These are phyloP conservation scores for Sipunculus nudus DNA, from an alignment of 2,888 invertebrate genomes.

Conservation along the genomic window DNA sequence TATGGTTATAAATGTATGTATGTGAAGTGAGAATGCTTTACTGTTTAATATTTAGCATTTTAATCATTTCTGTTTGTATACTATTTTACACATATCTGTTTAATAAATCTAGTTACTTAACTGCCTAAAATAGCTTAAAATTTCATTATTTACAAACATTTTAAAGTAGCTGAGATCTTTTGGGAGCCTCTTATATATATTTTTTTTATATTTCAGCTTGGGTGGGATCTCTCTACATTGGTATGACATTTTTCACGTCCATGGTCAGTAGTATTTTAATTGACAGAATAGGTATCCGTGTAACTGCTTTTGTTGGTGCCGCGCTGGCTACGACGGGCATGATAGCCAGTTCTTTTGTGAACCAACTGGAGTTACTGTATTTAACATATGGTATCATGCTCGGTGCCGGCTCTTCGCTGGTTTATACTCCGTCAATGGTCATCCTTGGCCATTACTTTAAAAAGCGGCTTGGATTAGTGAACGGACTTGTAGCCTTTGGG, in stretches of 20 bases:
- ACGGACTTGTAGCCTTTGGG: conserved; percentile 89
- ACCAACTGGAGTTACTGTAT: conserved; percentile 78
- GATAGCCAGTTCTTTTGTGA: conserved; percentile 81
- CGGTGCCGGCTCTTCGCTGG: conserved; percentile 86
- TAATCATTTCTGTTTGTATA: no score
- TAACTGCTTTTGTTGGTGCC: conserved; percentile 86
- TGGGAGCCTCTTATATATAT: background rate
- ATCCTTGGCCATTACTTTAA: conserved; percentile 94
- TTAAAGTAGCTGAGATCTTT: no score
- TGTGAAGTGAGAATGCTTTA: no score
- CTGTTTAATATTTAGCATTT: no score
- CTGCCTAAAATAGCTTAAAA: no score
- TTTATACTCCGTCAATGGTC: conserved; percentile 90
- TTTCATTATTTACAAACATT: no score
- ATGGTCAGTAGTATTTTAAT: conserved; percentile 87
- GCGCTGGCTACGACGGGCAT: conserved; percentile 80
- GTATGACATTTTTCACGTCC: conserved; percentile 88
- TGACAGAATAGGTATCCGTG: conserved; percentile 83
- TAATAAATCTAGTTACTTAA: no score
- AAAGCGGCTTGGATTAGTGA: conserved; percentile 81
- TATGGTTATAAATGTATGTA: no score
- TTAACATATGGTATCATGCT: conserved; percentile 90
- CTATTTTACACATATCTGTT: no score
- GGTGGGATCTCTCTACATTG: conserved; percentile 87
- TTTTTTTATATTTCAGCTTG: conserved; percentile 75